Evolutionary conservation across 2,797 vertebrate species (phyloP), one percentile per base, ranked within the genome.

Genomic region (Pelobates cultripes): DNA sequence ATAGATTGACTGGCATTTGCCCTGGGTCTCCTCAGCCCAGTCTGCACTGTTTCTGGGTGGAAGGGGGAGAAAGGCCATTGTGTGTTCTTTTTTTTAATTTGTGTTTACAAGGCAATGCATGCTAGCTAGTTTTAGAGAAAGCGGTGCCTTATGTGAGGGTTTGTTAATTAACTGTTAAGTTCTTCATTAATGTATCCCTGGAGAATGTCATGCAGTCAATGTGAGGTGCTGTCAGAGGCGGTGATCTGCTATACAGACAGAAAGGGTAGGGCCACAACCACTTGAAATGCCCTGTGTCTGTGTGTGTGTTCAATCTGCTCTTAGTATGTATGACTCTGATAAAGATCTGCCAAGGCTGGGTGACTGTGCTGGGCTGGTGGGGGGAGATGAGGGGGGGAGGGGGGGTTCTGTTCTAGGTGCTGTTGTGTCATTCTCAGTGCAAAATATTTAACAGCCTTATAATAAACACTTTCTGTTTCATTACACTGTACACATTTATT

Each of bases 161-260:
- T 92, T 93, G 92, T 90, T 96, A 95, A 96, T 96, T 94, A 97
- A 96, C 95, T 94, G 94, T 93, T 94, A 92, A 89, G 90, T 5
- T 92, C 91, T 95, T 93, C 91, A 94, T 95, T 95, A 93, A 96
- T 96, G 94, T 90, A 90, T 96, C 96, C 95, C 96, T 87, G 87
- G 94, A 95, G 95, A 91, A 89, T 75, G 82, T 85, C 84, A 93
- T 84, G 87, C 89, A 94, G 95, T 97, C 94, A 93, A 94, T 95
- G 91, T 92, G 87, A 87, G 88, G 84, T 87, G 81, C 87, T 91
- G 89, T 84, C 86, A 89, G 88, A 90, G 88, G 90, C 94, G 91
- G 91, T 88, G 89, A 92, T 91, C 90, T 88, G 85, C 90, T 92
- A 90, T 90, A 83, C 82, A 10, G 88, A 81, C 86, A 87, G 87